Evolutionary conservation across 2,113 vertebrate species (phyloP).

Genomic region (Chunga burmeisteri): DNA sequence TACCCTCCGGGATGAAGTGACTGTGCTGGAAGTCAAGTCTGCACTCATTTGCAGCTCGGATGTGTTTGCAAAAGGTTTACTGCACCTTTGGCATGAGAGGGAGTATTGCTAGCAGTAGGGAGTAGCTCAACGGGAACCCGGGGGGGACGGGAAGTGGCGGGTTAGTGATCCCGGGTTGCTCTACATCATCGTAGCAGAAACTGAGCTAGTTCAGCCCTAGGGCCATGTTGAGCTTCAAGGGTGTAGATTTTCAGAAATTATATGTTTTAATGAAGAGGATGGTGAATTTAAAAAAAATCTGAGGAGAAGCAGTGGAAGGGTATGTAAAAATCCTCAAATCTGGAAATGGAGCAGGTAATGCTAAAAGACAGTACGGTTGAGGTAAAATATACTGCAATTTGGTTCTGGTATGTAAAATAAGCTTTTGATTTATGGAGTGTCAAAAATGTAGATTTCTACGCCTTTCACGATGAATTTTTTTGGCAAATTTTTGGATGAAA

Average conservation of each 20-base stretch:
- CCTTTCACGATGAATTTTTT: conserved; percentile 78
- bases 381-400: conserved; percentile 60
- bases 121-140: not conserved
- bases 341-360: conserved; percentile 53
- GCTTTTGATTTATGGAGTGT: conserved; percentile 82
- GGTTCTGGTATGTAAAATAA: conserved; percentile 79
- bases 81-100: not conserved
- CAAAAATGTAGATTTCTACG: conserved; percentile 79
- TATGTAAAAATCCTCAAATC: not conserved
- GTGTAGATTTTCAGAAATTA: not conserved
- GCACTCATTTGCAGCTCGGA: not conserved
- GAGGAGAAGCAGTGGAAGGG: not conserved
- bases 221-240: not conserved
- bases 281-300: not conserved
- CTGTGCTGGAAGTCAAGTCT: not conserved
- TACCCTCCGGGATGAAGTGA: not conserved
- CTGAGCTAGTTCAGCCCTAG: not conserved
- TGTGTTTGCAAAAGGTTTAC: not conserved
- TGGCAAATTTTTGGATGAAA: conserved; percentile 79
- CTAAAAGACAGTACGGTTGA: conserved; percentile 29
- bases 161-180: not conserved
- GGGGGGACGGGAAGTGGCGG: rapidly evolving
- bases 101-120: not conserved
- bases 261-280: not conserved
- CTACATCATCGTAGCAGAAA: not conserved